Conservation (phyloP, 2,113 vertebrate genomes). For the Plecotus auritus region DNA sequence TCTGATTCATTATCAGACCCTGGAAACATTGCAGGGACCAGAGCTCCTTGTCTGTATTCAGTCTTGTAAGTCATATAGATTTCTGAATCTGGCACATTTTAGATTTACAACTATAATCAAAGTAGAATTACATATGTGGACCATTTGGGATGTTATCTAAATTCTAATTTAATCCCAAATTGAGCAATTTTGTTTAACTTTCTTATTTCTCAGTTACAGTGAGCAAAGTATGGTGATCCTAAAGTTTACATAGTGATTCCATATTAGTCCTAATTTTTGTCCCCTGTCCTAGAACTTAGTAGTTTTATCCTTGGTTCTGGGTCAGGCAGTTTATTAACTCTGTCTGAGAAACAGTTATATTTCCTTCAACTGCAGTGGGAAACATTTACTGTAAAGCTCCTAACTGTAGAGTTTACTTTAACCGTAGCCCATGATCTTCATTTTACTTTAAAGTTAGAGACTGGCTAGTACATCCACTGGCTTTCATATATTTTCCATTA, state of each 20-base stretch:
- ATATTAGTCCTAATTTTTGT: constrained; percentile 26
- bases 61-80: not conserved
- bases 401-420: constrained; percentile 8
- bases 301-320: constrained; percentile 28
- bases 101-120: constrained; percentile 4
- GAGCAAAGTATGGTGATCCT: not conserved
- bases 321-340: not conserved
- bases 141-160: not conserved
- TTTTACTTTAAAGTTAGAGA: constrained; percentile 46
- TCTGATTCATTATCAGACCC: not conserved
- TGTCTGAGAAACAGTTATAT: constrained; percentile 40
- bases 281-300: not conserved
- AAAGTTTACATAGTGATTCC: constrained; percentile 1
- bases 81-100: constrained; percentile 16
- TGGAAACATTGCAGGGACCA: not conserved
- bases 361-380: not conserved
- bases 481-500: constrained; percentile 16
- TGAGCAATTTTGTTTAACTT: constrained; percentile 33
- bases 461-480: not conserved
- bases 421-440: not conserved
- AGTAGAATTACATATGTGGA: not conserved
- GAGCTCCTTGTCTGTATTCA: constrained; percentile 16
- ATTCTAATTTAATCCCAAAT: constrained; percentile 28
- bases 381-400: not conserved
- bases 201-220: not conserved